A percentile compares a stretch with the other conserved stretches of the same genome.
Conservation (phyloP, 2,797 vertebrate genomes). For the Poecilia wingei region DNA sequence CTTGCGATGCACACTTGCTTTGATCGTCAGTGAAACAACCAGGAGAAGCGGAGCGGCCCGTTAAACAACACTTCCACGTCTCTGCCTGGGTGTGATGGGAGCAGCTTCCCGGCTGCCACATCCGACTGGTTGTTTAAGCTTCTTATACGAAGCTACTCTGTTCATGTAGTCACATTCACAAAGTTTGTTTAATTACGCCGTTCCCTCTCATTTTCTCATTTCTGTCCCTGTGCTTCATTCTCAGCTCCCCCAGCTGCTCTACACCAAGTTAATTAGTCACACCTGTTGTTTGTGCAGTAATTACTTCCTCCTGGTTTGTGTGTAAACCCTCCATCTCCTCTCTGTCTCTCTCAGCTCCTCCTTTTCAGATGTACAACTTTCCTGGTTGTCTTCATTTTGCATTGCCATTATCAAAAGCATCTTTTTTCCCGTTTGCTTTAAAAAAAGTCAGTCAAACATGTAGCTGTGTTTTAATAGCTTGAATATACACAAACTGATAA, state of each 20-base stretch:
- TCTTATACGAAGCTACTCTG: neutral
- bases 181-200: neutral
- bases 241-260: neutral
- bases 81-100: conserved; percentile 4
- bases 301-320: neutral
- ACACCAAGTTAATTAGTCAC: neutral
- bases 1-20: conserved; percentile 49
- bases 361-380: neutral
- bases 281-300: neutral
- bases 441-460: neutral
- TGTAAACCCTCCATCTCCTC: neutral
- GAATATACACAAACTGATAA: neutral
- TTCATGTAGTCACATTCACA: neutral
- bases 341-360: neutral
- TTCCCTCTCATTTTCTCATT: neutral
- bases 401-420: neutral
- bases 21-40: conserved; percentile 53
- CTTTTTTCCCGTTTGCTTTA: neutral
- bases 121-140: conserved; percentile 10
- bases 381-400: neutral
- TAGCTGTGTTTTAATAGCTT: neutral
- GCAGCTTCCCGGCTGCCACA: conserved; percentile 33
- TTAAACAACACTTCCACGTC: conserved; percentile 16
- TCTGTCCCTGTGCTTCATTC: neutral
- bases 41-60: conserved; percentile 26